Percentiles rank a stretch among this genome's conserved stretches.
Conservation (phyloP, 2,888 invertebrate genomes). For the Agrochola lychnidis region DNA sequence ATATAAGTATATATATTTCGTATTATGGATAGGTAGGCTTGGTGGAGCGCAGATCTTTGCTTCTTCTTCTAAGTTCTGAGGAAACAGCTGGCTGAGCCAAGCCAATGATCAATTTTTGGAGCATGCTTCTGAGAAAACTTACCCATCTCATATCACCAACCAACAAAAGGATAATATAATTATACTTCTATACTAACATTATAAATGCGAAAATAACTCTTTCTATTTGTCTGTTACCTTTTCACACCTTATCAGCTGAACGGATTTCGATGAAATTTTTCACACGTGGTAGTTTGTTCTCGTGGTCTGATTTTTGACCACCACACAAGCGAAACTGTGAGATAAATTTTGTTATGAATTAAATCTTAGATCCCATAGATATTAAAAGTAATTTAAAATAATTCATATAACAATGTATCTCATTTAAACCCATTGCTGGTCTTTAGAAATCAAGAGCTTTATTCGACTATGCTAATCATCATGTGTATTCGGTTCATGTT, state of each 20-base stretch:
- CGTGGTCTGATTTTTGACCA: neutral
- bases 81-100: neutral
- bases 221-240: neutral
- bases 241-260: neutral
- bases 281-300: neutral
- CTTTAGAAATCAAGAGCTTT: neutral
- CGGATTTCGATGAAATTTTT: neutral
- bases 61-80: neutral
- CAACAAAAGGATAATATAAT: neutral
- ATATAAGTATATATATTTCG: too few species aligned
- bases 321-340: neutral
- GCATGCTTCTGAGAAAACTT: neutral
- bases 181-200: neutral
- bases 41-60: neutral
- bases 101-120: neutral
- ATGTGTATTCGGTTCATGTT: constrained; percentile 25
- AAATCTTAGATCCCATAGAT: neutral
- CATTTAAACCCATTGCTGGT: neutral
- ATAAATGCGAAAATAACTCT: neutral
- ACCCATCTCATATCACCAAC: neutral
- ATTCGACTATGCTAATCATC: constrained; percentile 22
- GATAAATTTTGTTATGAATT: neutral
- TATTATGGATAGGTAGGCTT: too few species aligned
- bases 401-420: neutral
- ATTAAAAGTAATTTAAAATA: neutral